These are phyloP conservation scores for Odontothrips loti DNA, from an alignment of 2,888 invertebrate species.

Conservation along the genomic window DNA sequence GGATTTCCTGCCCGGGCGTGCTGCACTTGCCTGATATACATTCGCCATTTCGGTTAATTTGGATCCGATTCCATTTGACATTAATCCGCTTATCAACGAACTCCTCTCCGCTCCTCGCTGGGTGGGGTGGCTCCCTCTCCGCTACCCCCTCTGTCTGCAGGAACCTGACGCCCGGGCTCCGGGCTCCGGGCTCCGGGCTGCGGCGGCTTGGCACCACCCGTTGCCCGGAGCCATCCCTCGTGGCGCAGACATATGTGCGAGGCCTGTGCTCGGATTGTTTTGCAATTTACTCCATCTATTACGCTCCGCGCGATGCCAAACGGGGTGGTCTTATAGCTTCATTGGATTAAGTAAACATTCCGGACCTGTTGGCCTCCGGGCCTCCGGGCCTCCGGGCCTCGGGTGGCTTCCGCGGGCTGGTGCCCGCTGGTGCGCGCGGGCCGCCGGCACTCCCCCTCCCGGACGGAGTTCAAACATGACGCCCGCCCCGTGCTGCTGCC, in stretches of 20 bases:
- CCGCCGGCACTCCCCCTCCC: too few species aligned
- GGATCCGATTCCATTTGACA: slow-evolving; percentile 26
- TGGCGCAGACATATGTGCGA: neutral
- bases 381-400: too few species aligned
- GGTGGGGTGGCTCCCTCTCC: neutral
- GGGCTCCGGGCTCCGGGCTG: neutral
- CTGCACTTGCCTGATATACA: slow-evolving; percentile 22
- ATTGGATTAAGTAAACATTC: slow-evolving; percentile 15
- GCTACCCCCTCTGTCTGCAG: neutral
- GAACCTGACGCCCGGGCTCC: neutral
- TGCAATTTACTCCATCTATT: slow-evolving; percentile 11
- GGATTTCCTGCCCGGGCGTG: neutral
- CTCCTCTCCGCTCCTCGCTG: neutral
- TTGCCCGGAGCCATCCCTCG: too few species aligned
- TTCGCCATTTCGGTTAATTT: slow-evolving; percentile 25
- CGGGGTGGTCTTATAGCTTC: neutral
- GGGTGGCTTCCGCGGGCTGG: too few species aligned
- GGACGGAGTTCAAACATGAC: neutral
- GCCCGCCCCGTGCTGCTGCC: neutral
- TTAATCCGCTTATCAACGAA: slow-evolving; percentile 16
- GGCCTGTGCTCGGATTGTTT: neutral
- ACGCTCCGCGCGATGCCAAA: neutral
- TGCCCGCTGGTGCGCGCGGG: too few species aligned
- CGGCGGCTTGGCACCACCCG: too few species aligned
- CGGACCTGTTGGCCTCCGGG: neutral